Percentiles rank a stretch among this genome's conserved stretches.
Evolutionary conservation across 2,797 vertebrate genomes (phyloP).

Genomic region (Dicrostonyx torquatus): DNA sequence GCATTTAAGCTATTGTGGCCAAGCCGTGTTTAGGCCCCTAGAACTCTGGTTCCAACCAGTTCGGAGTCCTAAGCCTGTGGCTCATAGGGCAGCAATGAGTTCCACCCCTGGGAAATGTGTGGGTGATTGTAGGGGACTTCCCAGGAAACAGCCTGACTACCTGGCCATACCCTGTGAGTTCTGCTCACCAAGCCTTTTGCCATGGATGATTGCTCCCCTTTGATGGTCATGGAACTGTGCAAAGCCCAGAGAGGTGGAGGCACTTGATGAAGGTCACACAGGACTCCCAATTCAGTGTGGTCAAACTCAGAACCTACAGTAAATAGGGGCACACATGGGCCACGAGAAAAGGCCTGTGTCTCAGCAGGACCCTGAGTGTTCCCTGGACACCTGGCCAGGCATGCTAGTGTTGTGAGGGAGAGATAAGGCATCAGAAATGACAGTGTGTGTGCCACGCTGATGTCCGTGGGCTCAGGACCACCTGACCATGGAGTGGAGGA

Average conservation of each 20-base stretch:
- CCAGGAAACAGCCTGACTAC: neutral
- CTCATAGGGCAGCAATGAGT: neutral
- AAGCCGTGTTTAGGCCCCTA: neutral
- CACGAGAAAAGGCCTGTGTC: neutral
- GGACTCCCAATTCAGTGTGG: neutral
- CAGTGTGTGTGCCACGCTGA: neutral
- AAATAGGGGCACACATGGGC: too few relatives aligned
- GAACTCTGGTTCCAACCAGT: neutral
- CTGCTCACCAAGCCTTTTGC: neutral
- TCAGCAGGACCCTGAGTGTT: neutral
- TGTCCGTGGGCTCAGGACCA: neutral
- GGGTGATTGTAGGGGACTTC: neutral
- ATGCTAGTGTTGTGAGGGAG: neutral
- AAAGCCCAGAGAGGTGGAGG: conserved; percentile 3
- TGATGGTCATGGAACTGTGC: neutral
- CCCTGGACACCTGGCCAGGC: neutral
- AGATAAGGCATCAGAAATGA: neutral
- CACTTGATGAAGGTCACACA: neutral
- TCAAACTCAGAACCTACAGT: neutral
- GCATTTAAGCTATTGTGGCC: neutral
- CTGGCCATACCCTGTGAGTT: neutral
- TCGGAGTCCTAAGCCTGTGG: neutral
- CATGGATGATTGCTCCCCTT: neutral
- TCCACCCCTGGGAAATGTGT: neutral
- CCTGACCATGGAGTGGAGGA: neutral